Evolutionary conservation across 2,113 vertebrate species (phyloP).

Genomic region (Rattus rattus): DNA sequence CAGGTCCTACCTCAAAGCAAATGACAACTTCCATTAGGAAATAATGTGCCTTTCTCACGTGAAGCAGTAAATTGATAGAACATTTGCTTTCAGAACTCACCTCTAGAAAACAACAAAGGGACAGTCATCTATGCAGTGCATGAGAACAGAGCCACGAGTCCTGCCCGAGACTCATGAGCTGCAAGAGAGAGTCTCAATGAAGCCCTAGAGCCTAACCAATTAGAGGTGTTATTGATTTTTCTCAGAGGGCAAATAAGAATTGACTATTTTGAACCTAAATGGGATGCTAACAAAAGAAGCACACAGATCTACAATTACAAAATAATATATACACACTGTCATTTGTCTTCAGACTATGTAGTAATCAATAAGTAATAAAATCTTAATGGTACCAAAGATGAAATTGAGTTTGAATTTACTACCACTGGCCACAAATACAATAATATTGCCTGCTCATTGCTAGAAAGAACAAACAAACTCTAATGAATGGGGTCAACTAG

Average conservation of each 20-base stretch:
- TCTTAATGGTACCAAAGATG: neutral
- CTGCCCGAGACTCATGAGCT: neutral
- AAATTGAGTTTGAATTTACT: conserved; percentile 6
- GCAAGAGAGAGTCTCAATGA: neutral
- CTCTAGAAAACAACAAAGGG: neutral
- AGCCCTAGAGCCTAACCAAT: neutral
- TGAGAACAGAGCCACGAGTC: neutral
- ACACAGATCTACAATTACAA: neutral
- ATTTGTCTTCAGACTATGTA: neutral
- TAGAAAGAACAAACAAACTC: neutral
- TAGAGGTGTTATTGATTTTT: neutral
- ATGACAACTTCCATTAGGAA: conserved; percentile 10
- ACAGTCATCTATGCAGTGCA: neutral
- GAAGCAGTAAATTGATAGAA: neutral
- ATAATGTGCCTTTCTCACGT: neutral
- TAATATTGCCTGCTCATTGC: neutral
- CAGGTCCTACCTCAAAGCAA: neutral
- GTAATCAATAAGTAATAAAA: neutral
- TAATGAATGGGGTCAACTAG: neutral
- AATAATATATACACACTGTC: neutral
- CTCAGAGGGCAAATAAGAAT: neutral
- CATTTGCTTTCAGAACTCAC: neutral
- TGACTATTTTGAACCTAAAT: neutral
- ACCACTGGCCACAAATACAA: neutral
- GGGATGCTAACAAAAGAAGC: neutral